Evolutionary conservation across 2,113 vertebrate genomes (phyloP), one percentile per base, ranked within the genome.

Genomic region (Sinosuthora webbiana): DNA sequence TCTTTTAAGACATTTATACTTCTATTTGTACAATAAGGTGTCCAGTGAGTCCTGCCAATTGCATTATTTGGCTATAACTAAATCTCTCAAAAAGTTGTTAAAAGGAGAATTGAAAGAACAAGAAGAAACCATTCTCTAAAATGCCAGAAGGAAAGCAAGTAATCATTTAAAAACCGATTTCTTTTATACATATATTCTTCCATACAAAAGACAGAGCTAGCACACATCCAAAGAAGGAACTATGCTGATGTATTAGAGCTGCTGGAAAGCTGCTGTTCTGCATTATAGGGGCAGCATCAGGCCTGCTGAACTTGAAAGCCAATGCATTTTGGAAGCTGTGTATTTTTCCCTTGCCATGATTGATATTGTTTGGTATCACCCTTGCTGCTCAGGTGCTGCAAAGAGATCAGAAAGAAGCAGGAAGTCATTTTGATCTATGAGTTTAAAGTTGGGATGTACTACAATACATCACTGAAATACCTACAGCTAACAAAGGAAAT

Each of bases 101-200:
- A 44, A 49, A 59, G 5, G 18, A 3, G 8, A 95, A 83, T 20
- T 55, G 55, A 88, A 92, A 74, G 31, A 83, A 69, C 9, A 76
- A 45, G 22, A 90, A 71, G 63, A 74, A n/a, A 77, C 14, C 0
- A 2, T 41, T 86, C 55, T 53, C 35, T 63, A 86, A 93, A 90
- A 90, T 23, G 30, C 53, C 83, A 86, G 63, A 88, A 88, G 52
- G 83, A 45, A 96, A 92, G 79, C 33, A 88, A 77, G 33, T 2
- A 93, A 92, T 74, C 37, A 45, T 57, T 88, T 63, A 37, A 86
- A 94, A 94, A 30, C 1, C 0, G 0, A 30, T 83, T 92, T 93
- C 13, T 85, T 94, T 81, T 31, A 62, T n/a, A 65, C 7, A 18
- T 76, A 60, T 49, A 9, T 62, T 80, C 50, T 76, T 77, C 63